phyloP scores from a whole-genome alignment of 2,888 invertebrate species.

The Pristionchus exspectatus region DNA sequence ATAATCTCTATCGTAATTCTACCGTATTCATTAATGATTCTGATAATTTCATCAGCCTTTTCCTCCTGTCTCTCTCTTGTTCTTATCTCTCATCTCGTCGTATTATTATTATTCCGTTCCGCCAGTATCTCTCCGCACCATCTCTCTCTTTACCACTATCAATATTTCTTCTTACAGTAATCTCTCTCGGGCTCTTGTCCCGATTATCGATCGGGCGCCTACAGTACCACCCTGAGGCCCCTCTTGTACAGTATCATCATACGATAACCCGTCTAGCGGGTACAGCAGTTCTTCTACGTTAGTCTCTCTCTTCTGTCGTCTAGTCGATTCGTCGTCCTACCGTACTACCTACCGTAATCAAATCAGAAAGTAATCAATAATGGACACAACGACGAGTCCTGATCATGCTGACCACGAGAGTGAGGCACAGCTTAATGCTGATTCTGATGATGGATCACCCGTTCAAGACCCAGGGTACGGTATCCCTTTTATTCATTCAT shows the following conservation, averaged over 20 bases:
- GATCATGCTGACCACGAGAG: constrained; percentile 55
- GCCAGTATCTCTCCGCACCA: background rate
- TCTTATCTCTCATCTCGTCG: background rate
- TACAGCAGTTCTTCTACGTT: background rate
- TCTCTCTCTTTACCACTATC: background rate
- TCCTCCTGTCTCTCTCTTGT: background rate
- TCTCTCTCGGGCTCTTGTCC: constrained; percentile 37
- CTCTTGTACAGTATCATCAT: constrained; percentile 15
- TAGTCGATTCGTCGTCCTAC: constrained; percentile 7
- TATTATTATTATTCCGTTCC: constrained; percentile 25
- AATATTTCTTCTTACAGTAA: constrained; percentile 8
- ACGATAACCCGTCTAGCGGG: constrained; percentile 47
- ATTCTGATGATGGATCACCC: constrained; percentile 70
- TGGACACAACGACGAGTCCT: constrained; percentile 39
- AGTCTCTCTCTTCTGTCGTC: background rate
- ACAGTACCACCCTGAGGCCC: constrained; percentile 46
- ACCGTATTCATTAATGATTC: background rate
- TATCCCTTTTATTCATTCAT: background rate
- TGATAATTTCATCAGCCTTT: background rate
- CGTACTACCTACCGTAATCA: constrained; percentile 24
- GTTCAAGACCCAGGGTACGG: constrained; percentile 68
- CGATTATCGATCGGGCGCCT: constrained; percentile 28
- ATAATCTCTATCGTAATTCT: background rate
- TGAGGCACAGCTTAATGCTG: constrained; percentile 69
- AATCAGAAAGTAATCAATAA: constrained; percentile 40